Base-by-base conservation (phyloP, 2,797 vertebrate species). In the Periophthalmus magnuspinnatus region DNA sequence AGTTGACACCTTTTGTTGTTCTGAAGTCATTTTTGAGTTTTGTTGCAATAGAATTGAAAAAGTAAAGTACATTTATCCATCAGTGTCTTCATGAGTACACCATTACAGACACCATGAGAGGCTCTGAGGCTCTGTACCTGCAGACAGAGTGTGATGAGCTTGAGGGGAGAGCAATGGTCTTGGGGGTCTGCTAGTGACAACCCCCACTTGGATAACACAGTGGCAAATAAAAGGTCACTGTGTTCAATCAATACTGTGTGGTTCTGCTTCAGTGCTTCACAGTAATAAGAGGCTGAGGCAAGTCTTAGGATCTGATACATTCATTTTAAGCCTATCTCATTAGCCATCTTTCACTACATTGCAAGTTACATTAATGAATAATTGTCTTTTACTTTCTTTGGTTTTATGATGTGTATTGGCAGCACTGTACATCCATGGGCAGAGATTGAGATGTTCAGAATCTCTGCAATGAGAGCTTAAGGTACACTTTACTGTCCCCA, bases 171-270 rank as follows among this genome's bases (percentile, higher is more conserved):
- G 63, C 66, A 22, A 57, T 7, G 2, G 22, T 78, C 45, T 22
- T 70, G 67, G 69, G 75, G 65, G 50, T 38, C 73, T 75, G 75
- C 38, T 79, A 61, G 72, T 47, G 55, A 24, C 78, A 70, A 72
- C 71, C 86, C 80, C 82, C 73, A 76, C 78, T 71, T 84, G 72
- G 73, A 21, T 22, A 36, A 45, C 73, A 63, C 47, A 57, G 69
- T 68, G 38, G 67, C 64, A 63, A 63, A 67, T 61, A 67, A 87
- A 90, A 91, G 89, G 89, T 89, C 89, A 88, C 71, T 5, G 78
- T 36, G 86, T 79, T 81, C 85, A 78, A 90, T 91, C 90, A 85
- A 90, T 89, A 89, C 52, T 72, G 65, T 68, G 77, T 10, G 61
- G 81, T 83, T 85, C 79, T 78, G 82, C 82, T 65, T 83, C 78